These are phyloP conservation scores for Drosophila nr. perissopoda DNA, from an alignment of 2,888 invertebrate species.

Conservation along the genomic window DNA sequence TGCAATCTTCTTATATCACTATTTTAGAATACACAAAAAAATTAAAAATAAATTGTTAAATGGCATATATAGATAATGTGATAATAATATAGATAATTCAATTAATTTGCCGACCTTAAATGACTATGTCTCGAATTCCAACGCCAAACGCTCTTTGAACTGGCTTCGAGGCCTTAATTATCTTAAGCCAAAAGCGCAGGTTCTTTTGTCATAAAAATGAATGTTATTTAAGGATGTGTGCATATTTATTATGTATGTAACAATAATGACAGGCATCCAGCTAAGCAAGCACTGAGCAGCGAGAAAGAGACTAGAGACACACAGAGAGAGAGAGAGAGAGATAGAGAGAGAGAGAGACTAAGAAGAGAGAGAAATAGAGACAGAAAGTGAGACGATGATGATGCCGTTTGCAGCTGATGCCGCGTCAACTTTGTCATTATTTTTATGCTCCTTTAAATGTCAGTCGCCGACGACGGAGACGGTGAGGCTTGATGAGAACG, in stretches of 20 bases:
- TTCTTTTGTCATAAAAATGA: conserved; percentile 43
- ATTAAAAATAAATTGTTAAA: neutral
- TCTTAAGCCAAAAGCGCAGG: conserved; percentile 36
- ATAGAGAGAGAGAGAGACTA: neutral
- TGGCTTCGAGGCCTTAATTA: conserved; percentile 42
- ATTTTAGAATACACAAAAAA: neutral
- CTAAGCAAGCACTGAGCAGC: neutral
- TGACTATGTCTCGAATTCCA: neutral
- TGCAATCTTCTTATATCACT: neutral
- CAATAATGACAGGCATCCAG: conserved; percentile 40
- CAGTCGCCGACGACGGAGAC: conserved; percentile 40
- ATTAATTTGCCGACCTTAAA: neutral
- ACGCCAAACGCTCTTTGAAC: conserved; percentile 5
- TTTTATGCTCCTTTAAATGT: conserved; percentile 68
- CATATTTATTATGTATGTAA: conserved; percentile 54
- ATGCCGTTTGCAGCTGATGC: conserved; percentile 57
- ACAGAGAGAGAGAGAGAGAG: neutral
- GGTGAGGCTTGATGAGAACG: conserved; percentile 55
- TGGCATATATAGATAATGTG: neutral
- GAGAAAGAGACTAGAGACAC: neutral
- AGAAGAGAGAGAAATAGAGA: neutral
- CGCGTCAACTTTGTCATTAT: conserved; percentile 54
- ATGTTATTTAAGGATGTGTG: conserved; percentile 55
- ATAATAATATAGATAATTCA: neutral
- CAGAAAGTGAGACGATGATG: conserved; percentile 26